phyloP scores from a whole-genome alignment of 2,113 vertebrate species.

The Halichoeres trimaculatus region DNA sequence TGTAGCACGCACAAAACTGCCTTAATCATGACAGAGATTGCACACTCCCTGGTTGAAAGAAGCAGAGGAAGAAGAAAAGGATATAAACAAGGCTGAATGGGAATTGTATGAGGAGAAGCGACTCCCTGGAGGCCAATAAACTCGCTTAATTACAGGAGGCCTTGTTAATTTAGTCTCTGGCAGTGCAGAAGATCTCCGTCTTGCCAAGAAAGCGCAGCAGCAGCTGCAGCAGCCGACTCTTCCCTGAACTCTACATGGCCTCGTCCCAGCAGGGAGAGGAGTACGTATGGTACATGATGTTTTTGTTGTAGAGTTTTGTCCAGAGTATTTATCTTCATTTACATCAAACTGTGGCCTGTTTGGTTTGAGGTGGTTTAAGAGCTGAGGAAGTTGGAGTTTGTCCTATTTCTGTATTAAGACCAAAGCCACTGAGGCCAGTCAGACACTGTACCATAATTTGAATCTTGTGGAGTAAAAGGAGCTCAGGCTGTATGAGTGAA shows the following conservation, averaged over 20 bases:
- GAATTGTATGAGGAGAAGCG: conserved; percentile 57
- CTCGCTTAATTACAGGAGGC: conserved; percentile 74
- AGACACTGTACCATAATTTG: too few species aligned
- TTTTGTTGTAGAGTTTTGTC: conserved; percentile 18
- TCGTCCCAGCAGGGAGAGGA: conserved; percentile 19
- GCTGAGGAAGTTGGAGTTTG: too few species aligned
- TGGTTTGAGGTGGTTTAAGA: neutral
- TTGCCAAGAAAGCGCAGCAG: conserved; percentile 46
- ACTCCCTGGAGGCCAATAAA: conserved; percentile 73
- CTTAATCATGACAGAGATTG: conserved; percentile 52
- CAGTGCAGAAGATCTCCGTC: conserved; percentile 55
- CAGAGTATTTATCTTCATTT: conserved; percentile 2
- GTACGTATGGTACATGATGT: neutral
- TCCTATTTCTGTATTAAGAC: too few species aligned
- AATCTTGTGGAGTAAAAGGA: too few species aligned
- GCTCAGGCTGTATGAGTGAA: too few species aligned
- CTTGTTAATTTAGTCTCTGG: conserved; percentile 72
- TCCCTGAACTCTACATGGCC: conserved; percentile 57
- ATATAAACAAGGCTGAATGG: conserved; percentile 67
- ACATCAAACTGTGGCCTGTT: neutral
- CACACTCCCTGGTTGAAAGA: conserved; percentile 36
- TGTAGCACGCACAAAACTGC: conserved; percentile 4
- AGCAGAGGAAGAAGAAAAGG: conserved; percentile 35
- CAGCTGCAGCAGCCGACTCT: conserved; percentile 54
- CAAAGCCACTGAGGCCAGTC: too few species aligned